Evolutionary conservation across 1,140 invertebrate species (phyloP).

Genomic region (Protaetia brevitarsis): DNA sequence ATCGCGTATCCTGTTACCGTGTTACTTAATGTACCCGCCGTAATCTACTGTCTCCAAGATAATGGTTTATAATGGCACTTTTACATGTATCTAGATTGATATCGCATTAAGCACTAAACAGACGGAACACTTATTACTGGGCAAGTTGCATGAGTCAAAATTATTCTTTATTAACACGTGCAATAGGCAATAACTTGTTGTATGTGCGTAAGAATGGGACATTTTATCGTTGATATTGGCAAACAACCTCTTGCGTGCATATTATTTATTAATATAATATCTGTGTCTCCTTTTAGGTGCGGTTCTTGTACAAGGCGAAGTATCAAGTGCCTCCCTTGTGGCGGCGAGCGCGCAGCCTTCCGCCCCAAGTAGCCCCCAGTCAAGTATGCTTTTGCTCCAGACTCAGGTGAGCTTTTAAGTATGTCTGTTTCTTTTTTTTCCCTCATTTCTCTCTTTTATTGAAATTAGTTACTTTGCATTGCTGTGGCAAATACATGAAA

Average conservation of each 20-base stretch:
- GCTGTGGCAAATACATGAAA: too few relatives aligned
- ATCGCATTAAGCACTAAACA: conserved; percentile 3
- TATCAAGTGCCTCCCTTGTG: conserved; percentile 46
- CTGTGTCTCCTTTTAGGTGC: conserved; percentile 43
- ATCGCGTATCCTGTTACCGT: conserved; percentile 13
- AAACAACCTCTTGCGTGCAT: neutral
- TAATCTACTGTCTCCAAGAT: conserved; percentile 9
- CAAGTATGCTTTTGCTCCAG: conserved; percentile 65
- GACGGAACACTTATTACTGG: neutral
- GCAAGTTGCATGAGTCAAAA: neutral
- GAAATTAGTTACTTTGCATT: too few relatives aligned
- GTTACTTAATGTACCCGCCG: conserved; percentile 5
- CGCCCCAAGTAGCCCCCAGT: conserved; percentile 47
- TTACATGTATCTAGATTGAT: conserved; percentile 16
- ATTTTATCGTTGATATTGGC: neutral
- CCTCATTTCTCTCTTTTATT: too few relatives aligned
- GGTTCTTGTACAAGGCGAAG: conserved; percentile 47
- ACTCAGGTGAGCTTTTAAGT: conserved; percentile 53
- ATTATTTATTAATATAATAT: conserved; percentile 16
- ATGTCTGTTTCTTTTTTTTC: neutral
- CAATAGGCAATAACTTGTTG: neutral
- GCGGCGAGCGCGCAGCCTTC: conserved; percentile 46
- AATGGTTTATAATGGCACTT: conserved; percentile 11
- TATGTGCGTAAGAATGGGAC: neutral
- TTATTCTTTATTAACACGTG: conserved; percentile 10